Conservation (phyloP, 2,797 vertebrate species). For the Smutsia temminckii region DNA sequence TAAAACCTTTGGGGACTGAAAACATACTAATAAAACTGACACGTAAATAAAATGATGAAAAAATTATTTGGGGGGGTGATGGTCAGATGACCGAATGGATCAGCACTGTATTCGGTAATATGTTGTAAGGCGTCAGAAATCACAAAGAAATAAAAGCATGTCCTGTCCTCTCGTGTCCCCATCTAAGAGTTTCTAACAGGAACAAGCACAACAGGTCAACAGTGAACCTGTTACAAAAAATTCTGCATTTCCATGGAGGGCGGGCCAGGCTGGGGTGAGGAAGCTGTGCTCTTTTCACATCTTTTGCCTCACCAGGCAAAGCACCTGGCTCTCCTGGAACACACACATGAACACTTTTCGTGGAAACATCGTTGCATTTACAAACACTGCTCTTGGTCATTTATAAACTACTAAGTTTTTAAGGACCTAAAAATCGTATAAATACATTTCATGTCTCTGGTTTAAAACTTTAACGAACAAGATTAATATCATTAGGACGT, state of each 20-base stretch:
- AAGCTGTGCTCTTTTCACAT: not conserved
- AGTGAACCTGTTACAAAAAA: not conserved
- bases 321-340: not conserved
- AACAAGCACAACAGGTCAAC: not conserved
- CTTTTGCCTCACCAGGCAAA: not conserved
- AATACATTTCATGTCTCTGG: not conserved
- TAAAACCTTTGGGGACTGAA: not conserved
- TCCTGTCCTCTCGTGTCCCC: not conserved
- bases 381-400: not conserved
- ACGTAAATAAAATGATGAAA: not conserved
- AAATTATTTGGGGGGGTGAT: not conserved
- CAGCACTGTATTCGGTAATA: not conserved
- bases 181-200: not conserved
- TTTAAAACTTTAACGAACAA: not conserved
- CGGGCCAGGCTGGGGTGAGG: not conserved
- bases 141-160: not conserved
- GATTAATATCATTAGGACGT: not conserved
- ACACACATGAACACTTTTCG: not conserved
- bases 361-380: not conserved
- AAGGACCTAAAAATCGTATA: not conserved
- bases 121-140: not conserved
- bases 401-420: not conserved
- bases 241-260: not conserved
- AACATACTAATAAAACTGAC: not conserved
- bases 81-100: not conserved